Evolutionary conservation across 2,113 vertebrate genomes (phyloP), one percentile per base, ranked within the genome.

Genomic region (Prinia subflava): DNA sequence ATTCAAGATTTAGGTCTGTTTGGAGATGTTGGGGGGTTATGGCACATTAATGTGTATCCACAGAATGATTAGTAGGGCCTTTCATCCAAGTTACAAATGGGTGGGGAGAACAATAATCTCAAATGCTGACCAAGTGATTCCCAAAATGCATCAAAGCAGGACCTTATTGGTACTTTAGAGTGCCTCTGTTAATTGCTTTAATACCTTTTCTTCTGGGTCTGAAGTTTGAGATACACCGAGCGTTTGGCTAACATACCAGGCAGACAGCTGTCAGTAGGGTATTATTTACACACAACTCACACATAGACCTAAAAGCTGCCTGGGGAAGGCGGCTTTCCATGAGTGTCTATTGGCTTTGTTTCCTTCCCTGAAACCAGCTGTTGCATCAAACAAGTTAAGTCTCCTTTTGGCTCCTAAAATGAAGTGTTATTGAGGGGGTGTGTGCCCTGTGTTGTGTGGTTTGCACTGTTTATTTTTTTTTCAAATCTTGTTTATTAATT

Each of bases 181-280:
- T 25, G 33, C 25, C 55, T 67, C 30, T 59, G 14, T 71, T 92
- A 78, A 50, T 50, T 70, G 31, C 35, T 81, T 63, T 55, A 85
- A 16, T 63, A 39, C 16, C 21, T 47, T 42, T 71, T 90, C 74
- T 52, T 33, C 35, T 27, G 28, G 20, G 52, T 81, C 15, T 68
- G 56, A 64, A 50, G 44, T 70, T 55, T 37, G 64, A 46, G 22
- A 15, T 37, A 55, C 47, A 23, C 25, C 10, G 33, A 49, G 14
- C 3, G 1, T 53, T 69, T 53, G 28, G 37, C 9, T 21, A 23
- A 50, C 4, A 0, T 24, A 44, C 0, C 3, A 23, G 42, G 44
- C 13, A 62, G 55, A 21, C 10, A 35, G 25, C n/a, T 68, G 39
- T 17, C 70, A 59, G 35, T 6, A 47, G 33, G 15, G 2, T 63